Percentiles rank a stretch among this genome's conserved stretches.
These are phyloP conservation scores for Stenopsyche tienmushanensis DNA, from an alignment of 1,140 invertebrate genomes.

Conservation along the genomic window DNA sequence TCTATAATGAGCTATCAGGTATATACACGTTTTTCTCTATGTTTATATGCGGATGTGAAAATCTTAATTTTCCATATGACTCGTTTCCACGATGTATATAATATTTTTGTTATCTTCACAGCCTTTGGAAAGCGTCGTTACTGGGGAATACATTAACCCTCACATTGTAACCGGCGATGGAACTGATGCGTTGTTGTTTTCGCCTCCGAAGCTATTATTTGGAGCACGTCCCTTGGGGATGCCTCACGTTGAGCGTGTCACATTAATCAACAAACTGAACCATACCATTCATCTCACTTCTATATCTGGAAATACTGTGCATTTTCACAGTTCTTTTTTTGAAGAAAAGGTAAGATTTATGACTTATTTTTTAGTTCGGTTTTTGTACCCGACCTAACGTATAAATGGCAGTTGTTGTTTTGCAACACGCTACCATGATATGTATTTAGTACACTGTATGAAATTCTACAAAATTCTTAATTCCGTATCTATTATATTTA, in stretches of 20 bases:
- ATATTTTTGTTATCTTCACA: background rate
- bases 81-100: too few species aligned
- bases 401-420: too few species aligned
- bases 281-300: constrained; percentile 78
- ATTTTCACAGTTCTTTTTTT: constrained; percentile 93
- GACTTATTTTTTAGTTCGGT: background rate
- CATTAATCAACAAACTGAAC: constrained; percentile 56
- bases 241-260: constrained; percentile 36
- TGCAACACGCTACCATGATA: too few species aligned
- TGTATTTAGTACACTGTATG: too few species aligned
- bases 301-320: constrained; percentile 82
- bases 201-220: constrained; percentile 28
- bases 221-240: constrained; percentile 32
- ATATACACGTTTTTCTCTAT: background rate
- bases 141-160: constrained; percentile 13
- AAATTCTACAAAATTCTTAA: too few species aligned
- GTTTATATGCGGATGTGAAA: background rate
- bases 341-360: constrained; percentile 71
- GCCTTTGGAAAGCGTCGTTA: background rate
- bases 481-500: too few species aligned
- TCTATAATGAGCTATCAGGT: constrained; percentile 38
- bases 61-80: background rate
- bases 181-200: constrained; percentile 27
- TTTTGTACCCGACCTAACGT: constrained; percentile 6
- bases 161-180: background rate